Base-by-base conservation (phyloP, 2,113 vertebrate species). In the Amblyopsis rosae region DNA sequence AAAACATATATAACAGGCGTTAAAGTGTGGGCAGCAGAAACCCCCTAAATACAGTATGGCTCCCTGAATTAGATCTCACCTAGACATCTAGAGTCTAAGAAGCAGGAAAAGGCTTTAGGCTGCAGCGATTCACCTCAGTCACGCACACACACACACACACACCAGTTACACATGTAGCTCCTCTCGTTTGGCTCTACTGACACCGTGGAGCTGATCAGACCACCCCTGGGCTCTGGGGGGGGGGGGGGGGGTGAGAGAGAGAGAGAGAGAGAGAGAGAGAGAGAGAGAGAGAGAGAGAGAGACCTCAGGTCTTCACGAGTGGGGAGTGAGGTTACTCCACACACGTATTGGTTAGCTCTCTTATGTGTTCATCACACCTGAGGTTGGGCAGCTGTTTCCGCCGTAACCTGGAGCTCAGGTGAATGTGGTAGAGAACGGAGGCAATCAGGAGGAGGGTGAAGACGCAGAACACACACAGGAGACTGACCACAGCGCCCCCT, bases 401-500 rank as follows among this genome's bases (percentile, higher is more conserved):
- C 0, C 17, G 48, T 6, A 70, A 33, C 3, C 0, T 26, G 35
- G 65, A 46, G 55, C 53, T 50, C 67, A 49, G 26, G 19, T 11
- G 53, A 45, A 65, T 9, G n/a, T 59, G 1, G 33, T 15, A 72
- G 46, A 73, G 0, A 0, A 75, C 9, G n/a, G 62, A 9, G 47
- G 59, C 74, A 3, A 26, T 0, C 35, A 85, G 15, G 55, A 86
- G 35, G 4, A 74, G 10, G 0, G 9, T 62, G 58, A 83, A 15
- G 0, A 55, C 7, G 26, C 65, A 73, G 66, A 73, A 69, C 0
- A 46, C 53, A 4, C 41, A 66, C 59, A 86, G 35, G 66, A 82
- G 58, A 62, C 60, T 1, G 15, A 80, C 9, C 41, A 79, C 7
- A 3, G 15, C 2, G n/a, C 75, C 88, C 87, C 46, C 17, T 12